Percentiles rank a stretch among this genome's conserved stretches.
phyloP scores from a whole-genome alignment of 2,113 vertebrate species.

The Ailuropoda melanoleuca region DNA sequence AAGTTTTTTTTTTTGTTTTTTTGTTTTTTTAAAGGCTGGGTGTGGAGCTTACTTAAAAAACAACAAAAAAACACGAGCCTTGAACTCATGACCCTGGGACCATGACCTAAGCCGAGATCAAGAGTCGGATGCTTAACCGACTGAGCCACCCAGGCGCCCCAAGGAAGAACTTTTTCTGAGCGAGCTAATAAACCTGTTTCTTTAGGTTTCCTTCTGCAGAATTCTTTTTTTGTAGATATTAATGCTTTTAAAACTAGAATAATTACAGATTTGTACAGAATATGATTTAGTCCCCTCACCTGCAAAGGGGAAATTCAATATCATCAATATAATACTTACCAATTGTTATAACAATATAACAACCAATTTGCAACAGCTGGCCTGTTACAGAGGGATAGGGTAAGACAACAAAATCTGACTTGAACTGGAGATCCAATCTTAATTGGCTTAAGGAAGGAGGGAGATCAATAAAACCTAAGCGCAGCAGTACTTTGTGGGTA shows the following conservation, averaged over 20 bases:
- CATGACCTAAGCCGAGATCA: not conserved
- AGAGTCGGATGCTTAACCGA: not conserved
- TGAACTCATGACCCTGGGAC: not conserved
- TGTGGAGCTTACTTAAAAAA: not conserved
- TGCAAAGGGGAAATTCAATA: not conserved
- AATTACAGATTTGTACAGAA: not conserved
- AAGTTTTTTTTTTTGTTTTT: not conserved
- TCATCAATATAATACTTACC: not conserved
- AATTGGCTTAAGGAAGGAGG: not conserved
- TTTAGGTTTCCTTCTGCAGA: not conserved
- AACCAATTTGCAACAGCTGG: not conserved
- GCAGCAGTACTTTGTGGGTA: not conserved
- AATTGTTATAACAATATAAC: not conserved
- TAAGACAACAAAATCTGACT: not conserved
- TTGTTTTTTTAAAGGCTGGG: not conserved
- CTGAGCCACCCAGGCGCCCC: not conserved
- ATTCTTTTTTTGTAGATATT: constrained; percentile 8
- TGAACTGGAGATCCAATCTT: not conserved
- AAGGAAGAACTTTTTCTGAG: not conserved
- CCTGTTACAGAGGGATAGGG: not conserved
- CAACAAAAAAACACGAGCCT: not conserved
- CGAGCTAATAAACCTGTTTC: not conserved
- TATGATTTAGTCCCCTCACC: not conserved
- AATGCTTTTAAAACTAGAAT: constrained; percentile 31
- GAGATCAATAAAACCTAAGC: constrained; percentile 16